phyloP scores from a whole-genome alignment of 1,140 invertebrate species.

The Papilio aristodemus region DNA sequence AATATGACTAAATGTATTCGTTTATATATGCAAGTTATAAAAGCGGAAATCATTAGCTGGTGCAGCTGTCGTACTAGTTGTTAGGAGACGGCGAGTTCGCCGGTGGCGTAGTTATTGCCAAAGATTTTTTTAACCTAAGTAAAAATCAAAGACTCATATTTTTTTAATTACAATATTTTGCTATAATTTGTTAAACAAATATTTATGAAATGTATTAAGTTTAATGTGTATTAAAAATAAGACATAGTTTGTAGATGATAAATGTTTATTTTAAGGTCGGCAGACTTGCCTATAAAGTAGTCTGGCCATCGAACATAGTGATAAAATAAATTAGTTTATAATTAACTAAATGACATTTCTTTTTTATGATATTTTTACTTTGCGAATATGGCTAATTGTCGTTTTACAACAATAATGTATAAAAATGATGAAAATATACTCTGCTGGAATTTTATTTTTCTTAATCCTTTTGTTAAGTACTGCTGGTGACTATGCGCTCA shows the following conservation, averaged over 20 bases:
- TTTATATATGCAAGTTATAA: background rate
- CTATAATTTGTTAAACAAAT: slow-evolving; percentile 21
- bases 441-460: slow-evolving; percentile 7
- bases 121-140: slow-evolving; percentile 34
- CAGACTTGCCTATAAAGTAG: slow-evolving; percentile 2
- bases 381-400: background rate
- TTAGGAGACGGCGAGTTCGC: slow-evolving; percentile 17
- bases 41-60: background rate
- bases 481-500: too few species aligned
- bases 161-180: slow-evolving; percentile 22
- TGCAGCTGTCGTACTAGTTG: background rate
- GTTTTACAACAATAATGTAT: slow-evolving; percentile 14
- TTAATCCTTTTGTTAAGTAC: background rate
- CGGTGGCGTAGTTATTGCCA: slow-evolving; percentile 30
- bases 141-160: slow-evolving; percentile 34
- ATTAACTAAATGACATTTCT: slow-evolving; percentile 14
- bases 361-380: background rate
- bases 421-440: slow-evolving; percentile 20
- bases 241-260: slow-evolving; percentile 10
- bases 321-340: slow-evolving; percentile 1
- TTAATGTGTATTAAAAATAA: slow-evolving; percentile 11
- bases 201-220: slow-evolving; percentile 21
- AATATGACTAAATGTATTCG: background rate
- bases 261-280: slow-evolving; percentile 3
- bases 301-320: slow-evolving; percentile 13